These are phyloP conservation scores for Lepidurus couesii DNA, from an alignment of 1,140 invertebrate species.

Conservation along the genomic window DNA sequence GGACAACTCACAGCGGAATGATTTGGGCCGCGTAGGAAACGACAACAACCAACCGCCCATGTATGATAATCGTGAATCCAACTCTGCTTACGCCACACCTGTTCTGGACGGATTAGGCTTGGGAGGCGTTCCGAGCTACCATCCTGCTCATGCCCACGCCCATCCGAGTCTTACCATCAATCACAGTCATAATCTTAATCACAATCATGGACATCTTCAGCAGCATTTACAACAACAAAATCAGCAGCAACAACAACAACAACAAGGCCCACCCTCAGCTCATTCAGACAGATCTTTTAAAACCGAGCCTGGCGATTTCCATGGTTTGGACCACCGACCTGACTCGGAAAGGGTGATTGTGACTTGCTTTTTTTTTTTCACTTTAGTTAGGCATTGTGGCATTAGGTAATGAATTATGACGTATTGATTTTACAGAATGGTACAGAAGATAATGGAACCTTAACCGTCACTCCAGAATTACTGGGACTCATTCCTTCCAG, in stretches of 20 bases:
- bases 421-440: slow-evolving; percentile 25
- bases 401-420: not conserved
- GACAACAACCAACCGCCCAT: not conserved
- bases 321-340: slow-evolving; percentile 22
- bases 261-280: slow-evolving; percentile 4
- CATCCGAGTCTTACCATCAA: slow-evolving; percentile 2
- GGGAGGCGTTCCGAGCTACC: not conserved
- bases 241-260: slow-evolving; percentile 12
- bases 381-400: not conserved
- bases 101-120: not conserved
- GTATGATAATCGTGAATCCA: not conserved
- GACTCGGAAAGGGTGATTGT: slow-evolving; percentile 22
- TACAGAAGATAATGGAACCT: slow-evolving; percentile 27
- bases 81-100: not conserved
- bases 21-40: not conserved
- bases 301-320: slow-evolving; percentile 30
- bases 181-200: not conserved
- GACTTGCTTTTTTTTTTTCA: not conserved
- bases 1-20: slow-evolving; percentile 8
- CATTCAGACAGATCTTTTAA: slow-evolving; percentile 33
- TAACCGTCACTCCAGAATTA: slow-evolving; percentile 62
- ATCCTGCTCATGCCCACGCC: not conserved
- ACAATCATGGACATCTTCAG: slow-evolving; percentile 3
- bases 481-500: slow-evolving; percentile 57
- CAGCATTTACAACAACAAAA: slow-evolving; percentile 22